Evolutionary conservation across 2,888 invertebrate genomes (phyloP).

Genomic region (Maniola hyperantus): DNA sequence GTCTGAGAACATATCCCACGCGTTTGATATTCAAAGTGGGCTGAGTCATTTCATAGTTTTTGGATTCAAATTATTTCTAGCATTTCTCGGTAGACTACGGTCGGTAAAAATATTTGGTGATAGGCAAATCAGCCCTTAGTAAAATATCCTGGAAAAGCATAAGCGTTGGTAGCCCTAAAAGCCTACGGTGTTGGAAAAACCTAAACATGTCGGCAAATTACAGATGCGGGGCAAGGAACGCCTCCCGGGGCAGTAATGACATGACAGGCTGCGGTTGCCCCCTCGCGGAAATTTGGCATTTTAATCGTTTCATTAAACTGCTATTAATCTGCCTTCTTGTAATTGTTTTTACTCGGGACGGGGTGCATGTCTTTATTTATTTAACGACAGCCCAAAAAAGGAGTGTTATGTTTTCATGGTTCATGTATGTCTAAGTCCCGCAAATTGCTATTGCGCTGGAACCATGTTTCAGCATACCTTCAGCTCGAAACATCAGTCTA

Average conservation of each 20-base stretch:
- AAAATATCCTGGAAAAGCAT: neutral
- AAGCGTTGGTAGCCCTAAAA: slow-evolving; percentile 8
- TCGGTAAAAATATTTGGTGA: too few relatives aligned
- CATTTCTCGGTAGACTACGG: too few relatives aligned
- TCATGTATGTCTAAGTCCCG: too few relatives aligned
- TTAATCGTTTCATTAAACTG: slow-evolving; percentile 62
- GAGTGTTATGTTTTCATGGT: too few relatives aligned
- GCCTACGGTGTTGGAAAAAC: slow-evolving; percentile 27
- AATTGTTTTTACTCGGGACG: slow-evolving; percentile 32
- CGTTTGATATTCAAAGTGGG: too few relatives aligned
- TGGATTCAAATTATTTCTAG: too few relatives aligned
- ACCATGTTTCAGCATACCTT: too few relatives aligned
- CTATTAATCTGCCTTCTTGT: slow-evolving; percentile 51
- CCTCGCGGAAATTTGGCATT: slow-evolving; percentile 54
- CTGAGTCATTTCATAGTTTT: too few relatives aligned
- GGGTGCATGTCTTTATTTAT: slow-evolving; percentile 14
- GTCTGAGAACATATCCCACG: too few relatives aligned
- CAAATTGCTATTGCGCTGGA: too few relatives aligned
- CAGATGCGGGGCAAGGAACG: slow-evolving; percentile 46
- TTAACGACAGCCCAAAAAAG: neutral
- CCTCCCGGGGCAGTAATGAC: slow-evolving; percentile 51
- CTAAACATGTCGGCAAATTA: slow-evolving; percentile 47
- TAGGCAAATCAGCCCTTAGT: neutral
- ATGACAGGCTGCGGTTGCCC: slow-evolving; percentile 55
- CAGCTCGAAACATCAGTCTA: too few relatives aligned